Evolutionary conservation across 2,113 vertebrate genomes (phyloP).

Genomic region (Forbesichthys papilliferus): DNA sequence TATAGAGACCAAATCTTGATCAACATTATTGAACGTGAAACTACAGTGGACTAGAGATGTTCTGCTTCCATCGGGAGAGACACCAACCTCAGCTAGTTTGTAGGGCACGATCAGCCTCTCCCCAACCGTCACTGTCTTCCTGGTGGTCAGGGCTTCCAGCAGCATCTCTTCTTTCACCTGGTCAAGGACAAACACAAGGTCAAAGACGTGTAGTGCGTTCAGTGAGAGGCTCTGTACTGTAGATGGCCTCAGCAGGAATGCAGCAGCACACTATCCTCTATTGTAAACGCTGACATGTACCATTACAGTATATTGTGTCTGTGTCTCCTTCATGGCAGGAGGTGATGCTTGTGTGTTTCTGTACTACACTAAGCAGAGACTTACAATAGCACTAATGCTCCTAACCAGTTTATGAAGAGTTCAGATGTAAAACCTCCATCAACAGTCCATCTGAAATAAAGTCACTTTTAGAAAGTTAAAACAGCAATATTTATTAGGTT

Average conservation of each 20-base stretch:
- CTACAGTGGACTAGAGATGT: not conserved
- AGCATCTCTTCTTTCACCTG: conserved; percentile 92
- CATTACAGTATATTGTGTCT: not conserved
- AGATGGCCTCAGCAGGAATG: no score
- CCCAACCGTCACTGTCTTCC: conserved; percentile 89
- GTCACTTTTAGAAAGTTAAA: no score
- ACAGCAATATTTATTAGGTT: no score
- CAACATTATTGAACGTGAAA: no score
- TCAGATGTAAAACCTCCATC: no score
- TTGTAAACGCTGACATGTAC: no score
- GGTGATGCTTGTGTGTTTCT: not conserved
- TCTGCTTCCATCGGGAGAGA: no score
- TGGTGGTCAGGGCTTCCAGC: conserved; percentile 86
- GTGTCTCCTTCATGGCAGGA: not conserved
- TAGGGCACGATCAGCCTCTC: conserved; percentile 89
- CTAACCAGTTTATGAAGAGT: not conserved
- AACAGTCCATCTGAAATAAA: no score
- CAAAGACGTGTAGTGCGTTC: not conserved
- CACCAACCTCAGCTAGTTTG: conserved; percentile 83
- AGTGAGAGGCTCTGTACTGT: no score
- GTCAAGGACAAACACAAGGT: not conserved
- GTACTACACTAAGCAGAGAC: not conserved
- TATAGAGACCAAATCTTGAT: no score
- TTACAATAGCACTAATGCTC: not conserved
- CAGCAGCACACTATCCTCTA: no score